Conservation (phyloP, 2,797 vertebrate species). For the Phrynocephalus vlangalii region DNA sequence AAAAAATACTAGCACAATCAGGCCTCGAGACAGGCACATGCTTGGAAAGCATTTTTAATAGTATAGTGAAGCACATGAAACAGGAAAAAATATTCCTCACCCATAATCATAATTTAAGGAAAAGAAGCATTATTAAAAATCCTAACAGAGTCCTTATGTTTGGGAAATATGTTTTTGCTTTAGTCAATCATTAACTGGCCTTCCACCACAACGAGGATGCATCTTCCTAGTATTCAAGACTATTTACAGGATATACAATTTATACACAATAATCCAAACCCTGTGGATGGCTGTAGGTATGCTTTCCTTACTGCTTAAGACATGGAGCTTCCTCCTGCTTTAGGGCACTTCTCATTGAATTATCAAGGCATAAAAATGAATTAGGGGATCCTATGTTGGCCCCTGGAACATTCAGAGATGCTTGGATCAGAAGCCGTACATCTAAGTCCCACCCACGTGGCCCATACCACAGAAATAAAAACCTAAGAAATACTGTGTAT, state of each 20-base stretch:
- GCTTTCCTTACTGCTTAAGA: neutral
- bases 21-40: neutral
- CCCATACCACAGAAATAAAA: constrained; percentile 33
- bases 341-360: constrained; percentile 10
- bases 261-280: constrained; percentile 8
- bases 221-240: constrained; percentile 22
- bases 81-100: neutral
- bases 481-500: constrained; percentile 57
- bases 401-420: neutral
- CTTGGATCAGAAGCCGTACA: constrained; percentile 5
- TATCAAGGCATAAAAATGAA: neutral
- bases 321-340: neutral
- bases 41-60: constrained; percentile 8
- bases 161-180: constrained; percentile 17
- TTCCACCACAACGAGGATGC: constrained; percentile 38
- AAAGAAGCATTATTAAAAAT: constrained; percentile 28
- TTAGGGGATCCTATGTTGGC: neutral
- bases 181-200: constrained; percentile 11
- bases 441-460: constrained; percentile 4
- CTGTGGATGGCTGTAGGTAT: neutral
- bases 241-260: constrained; percentile 56
- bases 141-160: constrained; percentile 40
- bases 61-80: constrained; percentile 34
- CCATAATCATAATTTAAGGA: constrained; percentile 35
- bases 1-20: neutral